Percentiles rank a stretch among this genome's conserved stretches.
Conservation (phyloP, 2,888 invertebrate genomes). For the Chouioia cunea region DNA sequence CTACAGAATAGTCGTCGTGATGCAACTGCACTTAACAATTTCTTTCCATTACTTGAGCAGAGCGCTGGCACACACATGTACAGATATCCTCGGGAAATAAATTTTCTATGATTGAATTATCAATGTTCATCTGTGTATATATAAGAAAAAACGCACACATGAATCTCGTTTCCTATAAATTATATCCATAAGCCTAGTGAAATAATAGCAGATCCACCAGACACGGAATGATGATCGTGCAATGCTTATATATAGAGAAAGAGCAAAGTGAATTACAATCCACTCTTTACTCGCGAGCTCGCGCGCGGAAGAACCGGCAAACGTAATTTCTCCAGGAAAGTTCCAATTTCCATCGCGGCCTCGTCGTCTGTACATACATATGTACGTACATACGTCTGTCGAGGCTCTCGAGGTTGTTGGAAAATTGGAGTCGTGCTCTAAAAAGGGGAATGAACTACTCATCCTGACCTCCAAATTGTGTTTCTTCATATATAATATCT, state of each 20-base stretch:
- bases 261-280: slow-evolving; percentile 40
- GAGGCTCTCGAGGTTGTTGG: not conserved
- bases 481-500: slow-evolving; percentile 6
- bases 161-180: slow-evolving; percentile 25
- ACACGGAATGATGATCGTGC: slow-evolving; percentile 21
- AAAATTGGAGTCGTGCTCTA: slow-evolving; percentile 8
- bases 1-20: not conserved
- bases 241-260: too few relatives aligned
- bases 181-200: slow-evolving; percentile 3
- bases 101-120: slow-evolving; percentile 35
- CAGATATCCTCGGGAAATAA: not conserved
- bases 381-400: too few relatives aligned
- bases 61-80: too few relatives aligned
- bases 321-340: slow-evolving; percentile 42
- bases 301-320: slow-evolving; percentile 24
- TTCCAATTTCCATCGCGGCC: slow-evolving; percentile 38
- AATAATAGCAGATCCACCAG: slow-evolving; percentile 4
- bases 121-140: not conserved
- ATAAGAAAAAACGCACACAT: not conserved
- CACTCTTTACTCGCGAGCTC: slow-evolving; percentile 4
- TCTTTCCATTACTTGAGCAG: too few relatives aligned
- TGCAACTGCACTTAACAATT: slow-evolving; percentile 10
- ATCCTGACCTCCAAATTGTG: slow-evolving; percentile 38
- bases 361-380: not conserved
- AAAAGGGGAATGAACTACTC: slow-evolving; percentile 28